Percentiles rank a stretch among this genome's conserved stretches.
These are phyloP conservation scores for Mastomys coucha DNA, from an alignment of 2,113 vertebrate species.

Conservation along the genomic window DNA sequence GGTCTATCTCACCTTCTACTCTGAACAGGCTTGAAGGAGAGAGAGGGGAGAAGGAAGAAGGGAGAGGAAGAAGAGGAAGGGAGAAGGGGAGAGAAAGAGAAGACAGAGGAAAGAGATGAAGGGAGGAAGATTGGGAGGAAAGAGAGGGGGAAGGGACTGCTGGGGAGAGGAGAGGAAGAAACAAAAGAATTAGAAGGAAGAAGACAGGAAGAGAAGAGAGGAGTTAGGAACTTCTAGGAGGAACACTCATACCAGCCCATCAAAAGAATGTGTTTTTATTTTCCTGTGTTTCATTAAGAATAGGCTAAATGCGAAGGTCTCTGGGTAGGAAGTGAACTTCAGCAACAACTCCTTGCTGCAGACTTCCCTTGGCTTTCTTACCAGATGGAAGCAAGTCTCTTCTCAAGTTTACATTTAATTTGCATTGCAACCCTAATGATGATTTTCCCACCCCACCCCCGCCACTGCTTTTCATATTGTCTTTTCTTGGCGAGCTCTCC, in stretches of 20 bases:
- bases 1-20: neutral
- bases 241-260: constrained; percentile 8
- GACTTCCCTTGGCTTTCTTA: constrained; percentile 55
- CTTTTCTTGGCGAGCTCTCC: constrained; percentile 76
- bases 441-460: constrained; percentile 54
- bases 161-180: neutral
- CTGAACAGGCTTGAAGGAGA: constrained; percentile 23
- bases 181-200: no score
- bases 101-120: neutral
- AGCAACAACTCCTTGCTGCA: constrained; percentile 13
- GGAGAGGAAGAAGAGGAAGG: neutral
- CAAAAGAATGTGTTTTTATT: constrained; percentile 61
- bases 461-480: neutral
- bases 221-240: neutral
- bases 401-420: constrained; percentile 76
- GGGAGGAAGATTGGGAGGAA: neutral
- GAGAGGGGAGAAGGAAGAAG: neutral
- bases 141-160: neutral
- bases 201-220: neutral
- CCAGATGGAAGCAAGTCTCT: constrained; percentile 67
- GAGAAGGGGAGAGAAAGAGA: neutral
- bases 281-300: constrained; percentile 35
- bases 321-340: constrained; percentile 27
- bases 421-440: constrained; percentile 69
- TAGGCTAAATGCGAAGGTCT: constrained; percentile 41